phyloP scores from a whole-genome alignment of 1,140 invertebrate genomes.

The Druon quercuslanigerum region DNA sequence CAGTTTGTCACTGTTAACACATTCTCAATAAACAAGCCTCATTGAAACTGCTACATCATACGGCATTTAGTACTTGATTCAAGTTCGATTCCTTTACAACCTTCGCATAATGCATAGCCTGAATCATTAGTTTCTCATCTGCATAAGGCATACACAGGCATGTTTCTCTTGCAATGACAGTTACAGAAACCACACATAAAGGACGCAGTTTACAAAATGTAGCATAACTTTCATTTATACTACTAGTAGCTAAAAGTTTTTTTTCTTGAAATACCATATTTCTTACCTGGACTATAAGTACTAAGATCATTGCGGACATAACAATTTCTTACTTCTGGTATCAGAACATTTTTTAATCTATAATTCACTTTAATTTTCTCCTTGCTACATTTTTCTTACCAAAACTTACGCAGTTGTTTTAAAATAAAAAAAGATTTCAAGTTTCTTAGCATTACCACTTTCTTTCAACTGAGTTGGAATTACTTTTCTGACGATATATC shows the following conservation, averaged over 20 bases:
- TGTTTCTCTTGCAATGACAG: too few species aligned
- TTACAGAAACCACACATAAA: too few species aligned
- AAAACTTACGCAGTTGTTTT: background rate
- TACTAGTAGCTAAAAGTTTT: too few species aligned
- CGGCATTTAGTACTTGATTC: background rate
- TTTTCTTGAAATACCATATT: too few species aligned
- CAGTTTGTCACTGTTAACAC: too few species aligned
- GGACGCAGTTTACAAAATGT: too few species aligned
- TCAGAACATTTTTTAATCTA: background rate
- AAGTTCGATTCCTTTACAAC: too few species aligned
- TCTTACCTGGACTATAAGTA: background rate
- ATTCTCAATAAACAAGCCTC: background rate
- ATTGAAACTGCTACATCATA: background rate
- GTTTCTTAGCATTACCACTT: background rate
- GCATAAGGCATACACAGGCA: too few species aligned
- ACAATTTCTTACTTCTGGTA: background rate
- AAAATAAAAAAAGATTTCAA: background rate
- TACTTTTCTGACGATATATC: background rate
- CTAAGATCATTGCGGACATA: background rate
- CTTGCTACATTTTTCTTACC: background rate
- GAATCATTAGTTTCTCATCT: too few species aligned
- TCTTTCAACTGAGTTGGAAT: background rate
- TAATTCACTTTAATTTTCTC: background rate
- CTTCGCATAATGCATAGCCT: too few species aligned
- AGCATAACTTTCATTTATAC: too few species aligned